These are phyloP conservation scores for Pyrgus malvae DNA, from an alignment of 2,888 invertebrate genomes.

Conservation along the genomic window DNA sequence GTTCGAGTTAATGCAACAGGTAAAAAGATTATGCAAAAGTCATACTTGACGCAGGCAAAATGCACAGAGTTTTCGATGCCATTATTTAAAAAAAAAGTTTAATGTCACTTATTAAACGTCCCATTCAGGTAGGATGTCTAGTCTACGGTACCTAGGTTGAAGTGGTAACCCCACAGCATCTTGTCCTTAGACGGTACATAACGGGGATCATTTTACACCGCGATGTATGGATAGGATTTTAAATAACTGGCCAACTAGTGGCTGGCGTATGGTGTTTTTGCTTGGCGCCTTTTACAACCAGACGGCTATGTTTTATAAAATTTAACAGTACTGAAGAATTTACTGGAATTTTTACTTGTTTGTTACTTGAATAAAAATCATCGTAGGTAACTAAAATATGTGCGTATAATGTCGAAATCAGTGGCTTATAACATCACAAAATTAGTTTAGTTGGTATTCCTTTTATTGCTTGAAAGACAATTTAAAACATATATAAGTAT, in stretches of 20 bases:
- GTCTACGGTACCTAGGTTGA: neutral
- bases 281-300: slow-evolving; percentile 7
- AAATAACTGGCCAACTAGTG: slow-evolving; percentile 23
- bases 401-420: no score
- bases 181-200: slow-evolving; percentile 27
- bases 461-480: no score
- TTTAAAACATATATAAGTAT: no score
- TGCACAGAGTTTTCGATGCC: no score
- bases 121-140: neutral
- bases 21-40: no score
- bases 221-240: slow-evolving; percentile 25
- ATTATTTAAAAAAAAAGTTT: no score
- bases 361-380: no score
- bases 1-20: no score
- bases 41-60: no score
- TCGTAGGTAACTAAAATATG: no score
- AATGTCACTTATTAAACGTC: neutral
- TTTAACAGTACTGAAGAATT: neutral
- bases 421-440: no score
- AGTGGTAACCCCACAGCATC: slow-evolving; percentile 7
- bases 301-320: slow-evolving; percentile 2
- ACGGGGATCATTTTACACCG: slow-evolving; percentile 24
- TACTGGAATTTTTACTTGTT: neutral
- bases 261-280: slow-evolving; percentile 9
- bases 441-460: no score